Evolutionary conservation across 2,888 invertebrate species (phyloP).

Genomic region (Spilarctia lutea): DNA sequence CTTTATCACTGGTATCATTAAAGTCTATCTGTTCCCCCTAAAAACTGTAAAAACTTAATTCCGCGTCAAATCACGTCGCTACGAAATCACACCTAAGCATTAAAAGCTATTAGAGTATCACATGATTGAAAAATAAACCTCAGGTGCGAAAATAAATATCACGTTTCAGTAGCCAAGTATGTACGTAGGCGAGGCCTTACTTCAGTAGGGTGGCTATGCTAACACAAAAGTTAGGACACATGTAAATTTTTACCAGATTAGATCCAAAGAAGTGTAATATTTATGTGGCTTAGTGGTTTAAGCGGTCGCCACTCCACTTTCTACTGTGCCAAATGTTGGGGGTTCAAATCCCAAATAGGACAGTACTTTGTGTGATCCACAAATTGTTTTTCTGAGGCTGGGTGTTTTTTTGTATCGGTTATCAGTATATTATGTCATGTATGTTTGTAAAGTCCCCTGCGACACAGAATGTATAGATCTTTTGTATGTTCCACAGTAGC

Average conservation of each 20-base stretch:
- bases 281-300: too few relatives aligned
- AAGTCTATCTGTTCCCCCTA: neutral
- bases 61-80: neutral
- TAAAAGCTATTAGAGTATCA: constrained; percentile 21
- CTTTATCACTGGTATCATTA: neutral
- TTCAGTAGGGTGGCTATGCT: constrained; percentile 11
- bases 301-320: too few relatives aligned
- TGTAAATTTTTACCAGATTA: neutral
- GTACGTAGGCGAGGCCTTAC: constrained; percentile 19
- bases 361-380: too few relatives aligned
- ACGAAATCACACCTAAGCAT: constrained; percentile 29
- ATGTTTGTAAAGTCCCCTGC: too few relatives aligned
- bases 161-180: constrained; percentile 28
- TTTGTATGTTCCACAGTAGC: too few relatives aligned
- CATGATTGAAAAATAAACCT: constrained; percentile 24
- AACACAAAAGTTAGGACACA: neutral
- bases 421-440: too few relatives aligned
- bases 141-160: constrained; percentile 40
- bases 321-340: too few relatives aligned
- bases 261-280: too few relatives aligned
- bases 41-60: neutral
- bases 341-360: too few relatives aligned
- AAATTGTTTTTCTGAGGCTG: too few relatives aligned
- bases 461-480: too few relatives aligned
- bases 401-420: too few relatives aligned